Percentiles rank a stretch among this genome's conserved stretches.
These are phyloP conservation scores for Trichonephila clavata DNA, from an alignment of 1,140 invertebrate species.

Conservation along the genomic window DNA sequence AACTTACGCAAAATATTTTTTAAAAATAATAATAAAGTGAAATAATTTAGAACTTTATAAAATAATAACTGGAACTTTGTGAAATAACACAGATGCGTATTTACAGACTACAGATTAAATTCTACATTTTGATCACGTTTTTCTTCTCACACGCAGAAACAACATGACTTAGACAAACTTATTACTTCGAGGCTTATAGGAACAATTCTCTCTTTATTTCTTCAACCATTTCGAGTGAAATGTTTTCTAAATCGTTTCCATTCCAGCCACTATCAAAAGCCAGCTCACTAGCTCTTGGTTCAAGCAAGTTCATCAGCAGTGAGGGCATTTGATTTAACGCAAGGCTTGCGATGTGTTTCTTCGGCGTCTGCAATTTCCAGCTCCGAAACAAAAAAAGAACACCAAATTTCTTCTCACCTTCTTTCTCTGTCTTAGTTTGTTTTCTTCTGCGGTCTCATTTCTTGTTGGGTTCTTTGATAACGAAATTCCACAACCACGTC, in stretches of 20 bases:
- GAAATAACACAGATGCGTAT: no score
- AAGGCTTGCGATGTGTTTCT: conserved; percentile 36
- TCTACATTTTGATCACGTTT: no score
- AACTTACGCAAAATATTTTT: no score
- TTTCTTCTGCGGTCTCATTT: conserved; percentile 22
- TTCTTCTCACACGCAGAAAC: no score
- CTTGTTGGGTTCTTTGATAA: not conserved
- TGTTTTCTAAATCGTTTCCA: not conserved
- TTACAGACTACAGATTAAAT: no score
- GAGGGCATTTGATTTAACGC: conserved; percentile 24
- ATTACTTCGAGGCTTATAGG: no score
- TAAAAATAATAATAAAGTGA: no score
- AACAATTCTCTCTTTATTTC: not conserved
- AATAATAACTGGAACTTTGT: no score
- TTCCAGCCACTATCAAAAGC: not conserved
- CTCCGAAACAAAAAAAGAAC: not conserved
- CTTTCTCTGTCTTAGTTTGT: conserved; percentile 8
- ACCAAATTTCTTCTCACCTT: conserved; percentile 17
- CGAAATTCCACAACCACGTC: not conserved
- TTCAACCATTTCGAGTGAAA: not conserved
- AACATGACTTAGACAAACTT: no score
- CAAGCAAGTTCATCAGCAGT: conserved; percentile 13
- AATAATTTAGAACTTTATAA: no score
- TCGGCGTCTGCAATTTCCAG: conserved; percentile 24
- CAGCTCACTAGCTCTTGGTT: not conserved